Conservation (phyloP, 2,888 invertebrate genomes). For the Muscina levida region DNA sequence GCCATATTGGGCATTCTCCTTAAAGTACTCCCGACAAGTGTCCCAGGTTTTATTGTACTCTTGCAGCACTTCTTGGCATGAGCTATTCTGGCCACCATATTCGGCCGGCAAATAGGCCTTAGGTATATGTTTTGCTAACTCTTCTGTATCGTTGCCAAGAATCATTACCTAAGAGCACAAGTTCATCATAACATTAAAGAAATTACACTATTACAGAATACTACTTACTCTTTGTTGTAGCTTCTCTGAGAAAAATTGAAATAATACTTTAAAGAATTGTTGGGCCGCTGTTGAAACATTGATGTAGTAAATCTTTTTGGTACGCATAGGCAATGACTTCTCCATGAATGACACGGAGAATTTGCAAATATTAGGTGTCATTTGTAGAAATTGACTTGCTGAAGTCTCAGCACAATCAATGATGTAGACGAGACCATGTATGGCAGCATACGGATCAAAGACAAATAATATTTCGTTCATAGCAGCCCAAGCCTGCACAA, state of each 20-base stretch:
- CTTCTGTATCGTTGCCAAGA: constrained; percentile 81
- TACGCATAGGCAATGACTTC: not conserved
- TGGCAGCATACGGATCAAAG: not conserved
- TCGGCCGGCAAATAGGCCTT: constrained; percentile 83
- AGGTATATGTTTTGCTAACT: constrained; percentile 81
- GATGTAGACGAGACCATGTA: not conserved
- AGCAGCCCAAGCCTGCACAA: not conserved
- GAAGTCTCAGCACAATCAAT: not conserved
- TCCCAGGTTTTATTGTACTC: constrained; percentile 68
- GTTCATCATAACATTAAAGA: not conserved
- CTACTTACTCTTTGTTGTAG: constrained; percentile 82
- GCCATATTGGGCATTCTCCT: constrained; percentile 70
- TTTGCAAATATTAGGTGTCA: not conserved
- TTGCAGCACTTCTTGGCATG: constrained; percentile 61
- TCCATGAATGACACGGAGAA: too few species aligned
- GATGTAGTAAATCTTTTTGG: not conserved
- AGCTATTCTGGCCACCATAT: constrained; percentile 81
- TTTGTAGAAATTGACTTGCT: not conserved
- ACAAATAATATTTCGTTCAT: not conserved
- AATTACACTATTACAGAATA: too few species aligned
- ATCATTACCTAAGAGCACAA: constrained; percentile 81
- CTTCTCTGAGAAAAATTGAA: constrained; percentile 83
- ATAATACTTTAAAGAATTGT: constrained; percentile 74
- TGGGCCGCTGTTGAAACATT: not conserved
- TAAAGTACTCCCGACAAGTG: constrained; percentile 68